Conservation (phyloP, 2,797 vertebrate genomes). For the Anableps anableps region DNA sequence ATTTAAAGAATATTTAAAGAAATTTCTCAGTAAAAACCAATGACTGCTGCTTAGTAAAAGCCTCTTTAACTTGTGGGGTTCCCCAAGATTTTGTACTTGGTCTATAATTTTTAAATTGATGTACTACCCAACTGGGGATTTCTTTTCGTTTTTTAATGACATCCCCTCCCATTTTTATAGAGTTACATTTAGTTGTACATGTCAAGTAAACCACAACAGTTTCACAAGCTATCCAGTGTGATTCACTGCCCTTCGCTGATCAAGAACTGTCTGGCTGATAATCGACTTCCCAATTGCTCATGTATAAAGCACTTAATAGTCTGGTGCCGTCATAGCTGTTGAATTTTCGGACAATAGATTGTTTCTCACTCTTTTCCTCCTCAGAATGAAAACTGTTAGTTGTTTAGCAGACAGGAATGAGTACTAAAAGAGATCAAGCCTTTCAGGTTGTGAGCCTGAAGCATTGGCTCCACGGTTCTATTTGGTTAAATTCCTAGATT, state of each 20-base stretch:
- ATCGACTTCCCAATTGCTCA: not conserved
- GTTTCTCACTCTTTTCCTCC: not conserved
- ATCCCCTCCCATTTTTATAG: too few relatives aligned
- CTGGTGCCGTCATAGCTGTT: not conserved
- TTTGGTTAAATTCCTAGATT: not conserved
- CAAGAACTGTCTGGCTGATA: not conserved
- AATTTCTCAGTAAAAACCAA: too few relatives aligned
- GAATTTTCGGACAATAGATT: not conserved
- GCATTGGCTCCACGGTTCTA: not conserved
- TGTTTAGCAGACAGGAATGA: not conserved
- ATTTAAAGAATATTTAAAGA: too few relatives aligned
- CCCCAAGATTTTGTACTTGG: too few relatives aligned
- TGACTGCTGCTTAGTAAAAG: too few relatives aligned
- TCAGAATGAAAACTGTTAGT: not conserved
- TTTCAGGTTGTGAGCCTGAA: not conserved
- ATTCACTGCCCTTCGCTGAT: not conserved
- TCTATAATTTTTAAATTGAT: too few relatives aligned
- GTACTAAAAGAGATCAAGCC: not conserved
- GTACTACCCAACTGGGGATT: too few relatives aligned
- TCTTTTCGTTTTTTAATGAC: too few relatives aligned
- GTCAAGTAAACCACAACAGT: not conserved
- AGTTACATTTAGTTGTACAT: too few relatives aligned
- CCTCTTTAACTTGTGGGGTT: too few relatives aligned
- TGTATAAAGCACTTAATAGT: not conserved
- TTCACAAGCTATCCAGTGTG: not conserved